A percentile compares a stretch with the other conserved stretches of the same genome.
Evolutionary conservation across 2,888 invertebrate genomes (phyloP).

Genomic region (Sabellastarte sp.): DNA sequence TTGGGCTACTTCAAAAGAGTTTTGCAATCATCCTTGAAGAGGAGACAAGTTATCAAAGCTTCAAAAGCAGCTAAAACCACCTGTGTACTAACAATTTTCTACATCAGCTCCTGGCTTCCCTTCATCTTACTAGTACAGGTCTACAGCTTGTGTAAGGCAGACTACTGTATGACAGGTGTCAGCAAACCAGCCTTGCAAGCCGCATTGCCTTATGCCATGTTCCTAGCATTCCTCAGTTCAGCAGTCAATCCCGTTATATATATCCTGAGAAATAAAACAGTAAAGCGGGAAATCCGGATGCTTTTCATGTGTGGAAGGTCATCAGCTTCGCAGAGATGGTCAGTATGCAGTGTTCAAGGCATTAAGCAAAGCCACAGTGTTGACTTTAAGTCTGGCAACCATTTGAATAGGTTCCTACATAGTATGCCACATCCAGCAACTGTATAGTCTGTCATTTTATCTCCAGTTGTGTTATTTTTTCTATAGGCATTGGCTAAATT

Average conservation of each 20-base stretch:
- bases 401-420: too few species aligned
- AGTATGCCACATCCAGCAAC: too few species aligned
- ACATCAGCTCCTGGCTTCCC: background rate
- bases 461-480: too few species aligned
- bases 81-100: background rate
- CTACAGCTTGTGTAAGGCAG: background rate
- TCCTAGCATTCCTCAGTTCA: background rate
- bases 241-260: background rate
- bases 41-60: background rate
- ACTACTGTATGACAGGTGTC: background rate
- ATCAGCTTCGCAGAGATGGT: too few species aligned
- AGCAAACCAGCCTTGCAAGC: background rate
- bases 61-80: slow-evolving; percentile 1
- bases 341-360: too few species aligned
- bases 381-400: too few species aligned
- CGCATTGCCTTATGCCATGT: background rate
- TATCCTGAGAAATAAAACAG: background rate
- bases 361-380: too few species aligned
- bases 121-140: background rate
- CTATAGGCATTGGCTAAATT: too few species aligned
- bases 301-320: too few species aligned
- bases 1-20: background rate
- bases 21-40: background rate
- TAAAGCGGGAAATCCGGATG: background rate
- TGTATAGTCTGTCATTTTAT: too few species aligned